Conservation (phyloP, 37 sponge, comb jelly and placozoan genomes). For the Oscarella lobularis region DNA sequence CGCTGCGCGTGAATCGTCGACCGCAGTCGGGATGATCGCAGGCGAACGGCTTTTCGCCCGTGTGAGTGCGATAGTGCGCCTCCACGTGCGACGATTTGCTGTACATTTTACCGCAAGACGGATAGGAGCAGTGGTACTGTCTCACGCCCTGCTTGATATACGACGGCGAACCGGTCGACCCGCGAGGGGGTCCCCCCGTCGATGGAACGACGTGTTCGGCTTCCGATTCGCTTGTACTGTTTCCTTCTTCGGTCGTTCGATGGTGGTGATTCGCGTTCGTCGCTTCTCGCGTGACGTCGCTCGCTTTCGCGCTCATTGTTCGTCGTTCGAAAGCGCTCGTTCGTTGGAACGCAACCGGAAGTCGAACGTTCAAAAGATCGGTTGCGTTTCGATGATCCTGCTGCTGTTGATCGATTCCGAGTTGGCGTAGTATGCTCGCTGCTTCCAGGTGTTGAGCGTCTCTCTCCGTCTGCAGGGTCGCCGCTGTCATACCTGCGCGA, state of each 20-base stretch:
- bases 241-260: no score
- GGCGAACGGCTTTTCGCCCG: background rate
- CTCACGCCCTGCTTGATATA: slow-evolving; percentile 1
- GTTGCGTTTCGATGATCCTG: no score
- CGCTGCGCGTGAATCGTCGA: slow-evolving; percentile 1
- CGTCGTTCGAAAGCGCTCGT: background rate
- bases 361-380: no score
- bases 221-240: no score
- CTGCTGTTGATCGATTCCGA: no score
- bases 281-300: background rate
- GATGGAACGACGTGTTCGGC: no score
- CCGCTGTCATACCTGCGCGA: no score
- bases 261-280: background rate
- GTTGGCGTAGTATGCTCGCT: background rate
- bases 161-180: background rate
- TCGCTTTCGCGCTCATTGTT: background rate
- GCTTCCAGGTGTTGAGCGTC: background rate
- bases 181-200: no score
- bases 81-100: slow-evolving; percentile 1
- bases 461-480: no score
- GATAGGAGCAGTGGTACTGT: background rate
- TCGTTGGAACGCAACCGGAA: no score
- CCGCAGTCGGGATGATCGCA: slow-evolving; percentile 1
- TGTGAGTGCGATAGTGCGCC: background rate
- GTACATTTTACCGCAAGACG: background rate